Percentiles rank a stretch among this genome's conserved stretches.
These are phyloP conservation scores for Melanotaenia duboulayi DNA, from an alignment of 2,113 vertebrate species.

Conservation along the genomic window DNA sequence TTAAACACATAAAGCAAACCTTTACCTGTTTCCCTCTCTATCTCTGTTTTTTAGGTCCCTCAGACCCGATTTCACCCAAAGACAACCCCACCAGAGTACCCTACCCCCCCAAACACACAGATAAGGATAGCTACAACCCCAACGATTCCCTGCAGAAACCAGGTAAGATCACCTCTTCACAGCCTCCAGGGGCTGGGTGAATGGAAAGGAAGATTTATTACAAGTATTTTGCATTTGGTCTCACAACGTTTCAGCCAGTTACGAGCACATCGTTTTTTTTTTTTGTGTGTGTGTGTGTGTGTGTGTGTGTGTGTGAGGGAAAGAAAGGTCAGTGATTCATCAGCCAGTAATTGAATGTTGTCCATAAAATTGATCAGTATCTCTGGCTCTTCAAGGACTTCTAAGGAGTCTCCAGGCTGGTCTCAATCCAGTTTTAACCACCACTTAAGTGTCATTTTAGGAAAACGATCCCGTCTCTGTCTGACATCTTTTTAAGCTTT, in stretches of 20 bases:
- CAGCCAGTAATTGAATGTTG: slow-evolving; percentile 77
- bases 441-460: slow-evolving; percentile 53
- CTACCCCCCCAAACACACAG: slow-evolving; percentile 86
- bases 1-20: too few species aligned
- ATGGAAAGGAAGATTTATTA: slow-evolving; percentile 34
- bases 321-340: slow-evolving; percentile 70
- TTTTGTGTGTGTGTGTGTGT: slow-evolving; percentile 21
- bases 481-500: slow-evolving; percentile 53
- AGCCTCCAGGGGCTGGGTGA: not conserved
- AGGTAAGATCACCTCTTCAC: slow-evolving; percentile 61
- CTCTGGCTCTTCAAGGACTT: slow-evolving; percentile 78
- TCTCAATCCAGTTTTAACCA: slow-evolving; percentile 29
- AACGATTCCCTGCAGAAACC: slow-evolving; percentile 76
- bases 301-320: slow-evolving; percentile 42
- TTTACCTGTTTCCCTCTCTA: not conserved
- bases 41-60: slow-evolving; percentile 86
- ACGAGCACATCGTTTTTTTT: slow-evolving; percentile 13
- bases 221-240: slow-evolving; percentile 32
- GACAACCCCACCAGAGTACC: slow-evolving; percentile 86
- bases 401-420: slow-evolving; percentile 64
- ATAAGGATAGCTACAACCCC: slow-evolving; percentile 85
- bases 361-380: slow-evolving; percentile 78
- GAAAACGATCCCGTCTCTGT: slow-evolving; percentile 63
- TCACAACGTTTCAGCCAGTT: slow-evolving; percentile 1
- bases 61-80: slow-evolving; percentile 87